Percentiles rank a stretch among this genome's conserved stretches.
These are phyloP conservation scores for Halcyon badia DNA, from an alignment of 2,797 vertebrate genomes.

Conservation along the genomic window DNA sequence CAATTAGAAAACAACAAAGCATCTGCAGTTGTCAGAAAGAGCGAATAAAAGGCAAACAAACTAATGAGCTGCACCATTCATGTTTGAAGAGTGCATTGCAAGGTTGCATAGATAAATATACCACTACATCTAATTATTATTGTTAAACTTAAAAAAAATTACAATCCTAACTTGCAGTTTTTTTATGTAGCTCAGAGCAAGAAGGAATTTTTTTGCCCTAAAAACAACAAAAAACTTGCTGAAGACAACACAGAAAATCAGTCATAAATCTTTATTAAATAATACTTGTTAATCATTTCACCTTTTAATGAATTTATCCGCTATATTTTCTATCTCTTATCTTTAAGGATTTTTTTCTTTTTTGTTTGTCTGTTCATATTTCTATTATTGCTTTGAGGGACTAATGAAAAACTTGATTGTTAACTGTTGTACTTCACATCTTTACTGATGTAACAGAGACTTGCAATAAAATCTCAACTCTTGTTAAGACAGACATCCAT, in stretches of 20 bases:
- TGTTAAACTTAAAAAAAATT: not conserved
- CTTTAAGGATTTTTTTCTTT: not conserved
- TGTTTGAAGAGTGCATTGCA: not conserved
- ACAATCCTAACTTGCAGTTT: no score
- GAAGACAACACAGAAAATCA: not conserved
- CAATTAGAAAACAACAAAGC: conserved; percentile 45
- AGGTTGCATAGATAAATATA: not conserved
- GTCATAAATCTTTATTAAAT: not conserved
- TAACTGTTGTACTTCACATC: not conserved
- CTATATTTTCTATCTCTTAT: not conserved
- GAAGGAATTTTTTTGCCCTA: not conserved
- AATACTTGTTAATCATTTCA: not conserved
- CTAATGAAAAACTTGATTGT: not conserved
- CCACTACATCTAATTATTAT: not conserved
- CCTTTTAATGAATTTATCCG: not conserved
- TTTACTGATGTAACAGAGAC: not conserved
- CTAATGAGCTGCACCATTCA: not conserved
- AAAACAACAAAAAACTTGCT: not conserved
- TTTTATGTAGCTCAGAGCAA: not conserved
- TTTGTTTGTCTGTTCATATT: not conserved
- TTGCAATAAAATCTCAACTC: not conserved
- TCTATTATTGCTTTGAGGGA: not conserved
- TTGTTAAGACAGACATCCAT: not conserved
- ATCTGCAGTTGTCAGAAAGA: conserved; percentile 24
- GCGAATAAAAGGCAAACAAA: not conserved